phyloP scores from a whole-genome alignment of 2,113 vertebrate species.

The Galemys pyrenaicus region DNA sequence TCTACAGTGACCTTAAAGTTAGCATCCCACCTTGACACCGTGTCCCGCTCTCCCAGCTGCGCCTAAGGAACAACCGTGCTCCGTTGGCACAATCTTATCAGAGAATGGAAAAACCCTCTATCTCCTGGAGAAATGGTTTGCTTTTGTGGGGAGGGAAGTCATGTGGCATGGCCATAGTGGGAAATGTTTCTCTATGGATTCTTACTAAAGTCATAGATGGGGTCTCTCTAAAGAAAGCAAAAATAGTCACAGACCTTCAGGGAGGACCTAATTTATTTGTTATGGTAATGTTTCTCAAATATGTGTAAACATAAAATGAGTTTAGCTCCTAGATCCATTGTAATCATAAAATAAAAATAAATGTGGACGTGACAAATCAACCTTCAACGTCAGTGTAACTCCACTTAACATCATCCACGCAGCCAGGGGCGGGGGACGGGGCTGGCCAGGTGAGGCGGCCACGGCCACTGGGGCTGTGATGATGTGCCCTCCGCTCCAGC shows the following conservation, averaged over 20 bases:
- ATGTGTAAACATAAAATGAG: not conserved
- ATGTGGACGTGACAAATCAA: not conserved
- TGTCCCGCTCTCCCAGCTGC: rapidly evolving
- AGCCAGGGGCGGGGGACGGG: not conserved
- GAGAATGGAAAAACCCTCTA: not conserved
- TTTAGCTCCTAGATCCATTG: not conserved
- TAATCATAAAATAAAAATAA: not conserved
- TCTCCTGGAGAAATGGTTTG: not conserved
- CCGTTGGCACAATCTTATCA: rapidly evolving
- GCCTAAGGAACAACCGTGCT: rapidly evolving
- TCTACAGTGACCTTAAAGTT: not conserved
- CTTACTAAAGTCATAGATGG: not conserved
- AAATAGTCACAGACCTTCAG: not conserved
- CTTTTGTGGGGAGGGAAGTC: not conserved
- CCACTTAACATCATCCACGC: not conserved
- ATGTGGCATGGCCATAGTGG: rapidly evolving
- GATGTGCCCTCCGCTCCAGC: rapidly evolving
- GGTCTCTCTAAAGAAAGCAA: not conserved
- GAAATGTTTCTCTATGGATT: not conserved
- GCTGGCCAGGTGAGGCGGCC: not conserved
- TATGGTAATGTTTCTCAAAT: not conserved
- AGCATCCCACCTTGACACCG: not conserved
- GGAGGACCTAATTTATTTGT: not conserved
- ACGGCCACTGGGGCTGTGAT: rapidly evolving
- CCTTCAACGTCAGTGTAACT: not conserved